Base-by-base conservation (phyloP, 2,113 vertebrate species). In the Dolichotis patagonum region DNA sequence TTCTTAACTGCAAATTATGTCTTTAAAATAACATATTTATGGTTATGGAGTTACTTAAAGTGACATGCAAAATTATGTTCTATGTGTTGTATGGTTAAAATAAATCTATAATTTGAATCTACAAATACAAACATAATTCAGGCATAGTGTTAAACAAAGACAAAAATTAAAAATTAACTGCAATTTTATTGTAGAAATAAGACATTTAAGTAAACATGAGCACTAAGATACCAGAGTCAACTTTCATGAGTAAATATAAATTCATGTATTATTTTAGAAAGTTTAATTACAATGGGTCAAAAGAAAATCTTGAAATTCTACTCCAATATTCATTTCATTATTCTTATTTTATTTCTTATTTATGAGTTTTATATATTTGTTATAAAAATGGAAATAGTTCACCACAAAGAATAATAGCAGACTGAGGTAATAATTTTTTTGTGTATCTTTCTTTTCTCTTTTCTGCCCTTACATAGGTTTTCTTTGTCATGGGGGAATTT, bases 11-110 rank as follows among this genome's bases (percentile, higher is more conserved):
- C 0, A 71, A 63, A 49, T n/a, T 71, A 28, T 19, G 12, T 95
- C 17, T 91, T 85, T 83, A 56, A 88, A 71, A 56, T 84, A 46
- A 82, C 77, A 13, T 63, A 85, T 65, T 85, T 88, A 65, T 88
- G 62, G n/a, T n/a, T 89, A 69, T 43, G 19, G n/a, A 87, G n/a
- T 0, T 19, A 85, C 73, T 89, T 88, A 35, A 94, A 84, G 32
- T 67, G 82, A 89, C 60, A 13, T 65, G 5, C 14, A 77, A 58
- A 58, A 20, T 0, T 24, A 88, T 78, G 52, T 78, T 83, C 78
- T 56, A 6, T 63, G 54, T 20, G 30, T 28, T 10, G 63, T 35
- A 32, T 14, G 22, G 35, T 87, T 75, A 86, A 67, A 89, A 86
- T 32, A 77, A 35, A 83, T 65, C n/a, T 80, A 26, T 22, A 52